Conservation (phyloP, 2,113 vertebrate species). For the Catharus bicknelli region DNA sequence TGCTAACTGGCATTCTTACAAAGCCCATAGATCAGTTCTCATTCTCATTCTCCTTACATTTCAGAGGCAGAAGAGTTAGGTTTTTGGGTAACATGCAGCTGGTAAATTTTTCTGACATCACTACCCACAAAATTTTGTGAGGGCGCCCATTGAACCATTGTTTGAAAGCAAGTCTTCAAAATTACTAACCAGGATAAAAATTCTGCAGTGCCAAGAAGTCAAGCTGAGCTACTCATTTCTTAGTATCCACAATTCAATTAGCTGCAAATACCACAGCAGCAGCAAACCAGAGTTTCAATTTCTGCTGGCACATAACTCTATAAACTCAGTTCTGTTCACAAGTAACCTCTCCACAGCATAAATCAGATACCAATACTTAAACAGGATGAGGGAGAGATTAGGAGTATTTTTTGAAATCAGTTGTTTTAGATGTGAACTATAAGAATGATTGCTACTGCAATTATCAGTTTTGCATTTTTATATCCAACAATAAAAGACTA, state of each 20-base stretch:
- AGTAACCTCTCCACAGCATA: neutral
- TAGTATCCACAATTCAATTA: conserved; percentile 37
- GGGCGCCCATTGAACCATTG: neutral
- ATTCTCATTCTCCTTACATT: neutral
- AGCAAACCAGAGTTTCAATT: conserved; percentile 38
- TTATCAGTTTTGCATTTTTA: neutral
- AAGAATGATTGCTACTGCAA: neutral
- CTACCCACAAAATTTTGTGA: conserved; percentile 19
- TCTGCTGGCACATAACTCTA: conserved; percentile 18
- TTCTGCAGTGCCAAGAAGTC: conserved; percentile 35
- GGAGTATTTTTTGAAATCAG: neutral
- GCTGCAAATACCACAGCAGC: conserved; percentile 41
- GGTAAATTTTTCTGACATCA: conserved; percentile 39
- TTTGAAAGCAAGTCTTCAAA: conserved; percentile 41
- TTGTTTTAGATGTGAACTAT: neutral
- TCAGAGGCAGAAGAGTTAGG: neutral
- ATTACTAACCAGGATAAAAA: conserved; percentile 53
- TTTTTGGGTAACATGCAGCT: conserved; percentile 11
- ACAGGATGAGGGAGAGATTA: accelerated
- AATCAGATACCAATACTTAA: neutral
- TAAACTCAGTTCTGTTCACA: neutral
- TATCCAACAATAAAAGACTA: neutral
- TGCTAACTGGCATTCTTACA: neutral
- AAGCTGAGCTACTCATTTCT: conserved; percentile 47
- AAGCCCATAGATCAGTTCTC: neutral